phyloP scores from a whole-genome alignment of 1,140 invertebrate genomes.

The Pinna nobilis region DNA sequence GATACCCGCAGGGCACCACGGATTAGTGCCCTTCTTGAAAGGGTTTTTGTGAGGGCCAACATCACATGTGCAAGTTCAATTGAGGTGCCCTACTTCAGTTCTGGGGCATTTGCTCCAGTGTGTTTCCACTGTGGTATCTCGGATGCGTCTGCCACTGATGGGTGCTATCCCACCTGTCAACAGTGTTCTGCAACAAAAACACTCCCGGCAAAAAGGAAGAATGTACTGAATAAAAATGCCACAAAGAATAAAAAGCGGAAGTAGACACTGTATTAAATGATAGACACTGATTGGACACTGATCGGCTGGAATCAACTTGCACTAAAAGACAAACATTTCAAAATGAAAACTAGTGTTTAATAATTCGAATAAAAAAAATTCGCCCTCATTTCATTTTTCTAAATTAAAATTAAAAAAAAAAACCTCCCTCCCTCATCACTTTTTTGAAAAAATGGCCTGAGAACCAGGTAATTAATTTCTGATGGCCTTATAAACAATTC shows the following conservation, averaged over 20 bases:
- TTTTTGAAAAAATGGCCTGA: too few species aligned
- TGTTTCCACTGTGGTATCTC: conserved; percentile 10
- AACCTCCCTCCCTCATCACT: too few species aligned
- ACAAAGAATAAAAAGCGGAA: background rate
- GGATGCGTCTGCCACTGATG: background rate
- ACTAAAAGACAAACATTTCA: background rate
- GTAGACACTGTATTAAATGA: background rate
- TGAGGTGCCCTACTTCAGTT: conserved; percentile 12
- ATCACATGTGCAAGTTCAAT: background rate
- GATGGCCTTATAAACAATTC: too few species aligned
- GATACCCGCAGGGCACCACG: background rate
- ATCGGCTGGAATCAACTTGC: background rate
- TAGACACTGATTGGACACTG: too few species aligned
- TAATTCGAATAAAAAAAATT: too few species aligned
- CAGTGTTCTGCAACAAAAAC: background rate
- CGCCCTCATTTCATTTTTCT: too few species aligned
- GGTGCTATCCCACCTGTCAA: background rate
- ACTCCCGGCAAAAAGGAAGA: background rate
- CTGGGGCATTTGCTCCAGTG: conserved; percentile 1
- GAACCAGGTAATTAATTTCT: too few species aligned
- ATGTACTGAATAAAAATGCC: background rate
- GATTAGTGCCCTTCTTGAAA: background rate
- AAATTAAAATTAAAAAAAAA: too few species aligned
- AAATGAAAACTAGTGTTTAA: too few species aligned
- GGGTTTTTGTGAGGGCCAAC: background rate